Conservation (phyloP, 2,888 invertebrate genomes). For the Alloplasta piceator region DNA sequence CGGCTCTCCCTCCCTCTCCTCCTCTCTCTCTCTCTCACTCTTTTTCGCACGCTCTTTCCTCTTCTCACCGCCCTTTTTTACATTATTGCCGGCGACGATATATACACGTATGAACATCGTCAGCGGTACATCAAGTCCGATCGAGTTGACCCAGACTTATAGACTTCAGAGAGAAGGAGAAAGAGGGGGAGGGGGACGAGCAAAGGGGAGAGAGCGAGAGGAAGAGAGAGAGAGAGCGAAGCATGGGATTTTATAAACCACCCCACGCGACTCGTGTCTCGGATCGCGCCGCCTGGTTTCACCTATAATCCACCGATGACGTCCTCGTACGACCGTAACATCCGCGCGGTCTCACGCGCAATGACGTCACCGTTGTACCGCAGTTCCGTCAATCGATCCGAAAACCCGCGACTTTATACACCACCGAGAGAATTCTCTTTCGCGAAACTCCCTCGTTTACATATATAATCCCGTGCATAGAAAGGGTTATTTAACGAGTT, state of each 20-base stretch:
- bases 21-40: too few species aligned
- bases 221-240: neutral
- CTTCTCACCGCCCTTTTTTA: conserved; percentile 77
- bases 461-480: too few species aligned
- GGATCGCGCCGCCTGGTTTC: conserved; percentile 45
- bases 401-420: neutral
- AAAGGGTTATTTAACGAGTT: too few species aligned
- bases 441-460: too few species aligned
- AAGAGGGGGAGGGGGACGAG: neutral
- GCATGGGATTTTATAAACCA: conserved; percentile 23
- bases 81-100: neutral
- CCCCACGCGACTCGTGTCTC: conserved; percentile 40
- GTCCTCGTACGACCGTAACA: conserved; percentile 69
- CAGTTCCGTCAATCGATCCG: conserved; percentile 82
- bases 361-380: conserved; percentile 82
- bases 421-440: too few species aligned
- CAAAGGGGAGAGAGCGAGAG: conserved; percentile 8
- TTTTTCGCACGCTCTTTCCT: conserved; percentile 73
- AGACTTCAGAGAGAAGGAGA: neutral
- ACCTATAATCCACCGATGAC: conserved; percentile 69
- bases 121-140: conserved; percentile 81
- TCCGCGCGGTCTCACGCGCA: conserved; percentile 72
- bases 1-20: conserved; percentile 81
- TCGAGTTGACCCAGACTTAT: conserved; percentile 73
- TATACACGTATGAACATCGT: conserved; percentile 25